A percentile compares a stretch with the other conserved stretches of the same genome.
Evolutionary conservation across 2,113 vertebrate species (phyloP).

Genomic region (Scartelaos histophorus): DNA sequence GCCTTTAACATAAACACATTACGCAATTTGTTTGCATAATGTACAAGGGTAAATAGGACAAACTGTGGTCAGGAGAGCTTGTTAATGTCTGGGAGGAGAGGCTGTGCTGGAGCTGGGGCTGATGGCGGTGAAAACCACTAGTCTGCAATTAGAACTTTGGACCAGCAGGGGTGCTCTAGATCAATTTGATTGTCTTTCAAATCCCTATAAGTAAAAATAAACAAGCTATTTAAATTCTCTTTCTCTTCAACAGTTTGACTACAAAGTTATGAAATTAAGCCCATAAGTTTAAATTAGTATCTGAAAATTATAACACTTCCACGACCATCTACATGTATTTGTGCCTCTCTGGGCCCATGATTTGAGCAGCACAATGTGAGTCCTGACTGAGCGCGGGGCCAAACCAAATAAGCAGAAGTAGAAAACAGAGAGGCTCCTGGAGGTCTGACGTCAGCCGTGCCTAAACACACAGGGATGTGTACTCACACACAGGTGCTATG

Average conservation of each 20-base stretch:
- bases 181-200: conserved; percentile 19
- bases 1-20: conserved; percentile 64
- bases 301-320: background rate
- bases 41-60: conserved; percentile 66
- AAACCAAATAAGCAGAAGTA: conserved; percentile 59
- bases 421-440: conserved; percentile 57
- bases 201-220: no score
- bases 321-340: conserved; percentile 6
- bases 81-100: conserved; percentile 64
- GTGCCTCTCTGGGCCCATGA: background rate
- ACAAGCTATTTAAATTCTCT: background rate
- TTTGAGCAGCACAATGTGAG: conserved; percentile 53
- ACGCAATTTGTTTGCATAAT: conserved; percentile 69
- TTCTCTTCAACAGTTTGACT: background rate
- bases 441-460: conserved; percentile 56
- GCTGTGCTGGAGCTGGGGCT: conserved; percentile 33
- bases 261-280: background rate
- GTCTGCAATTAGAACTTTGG: conserved; percentile 29
- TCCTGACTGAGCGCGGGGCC: conserved; percentile 47
- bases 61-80: conserved; percentile 61
- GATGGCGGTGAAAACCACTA: conserved; percentile 34
- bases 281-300: background rate
- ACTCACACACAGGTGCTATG: conserved; percentile 61
- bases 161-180: conserved; percentile 46
- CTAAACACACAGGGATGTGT: conserved; percentile 67